phyloP scores from a whole-genome alignment of 2,888 invertebrate genomes.

The Limenitis camilla region DNA sequence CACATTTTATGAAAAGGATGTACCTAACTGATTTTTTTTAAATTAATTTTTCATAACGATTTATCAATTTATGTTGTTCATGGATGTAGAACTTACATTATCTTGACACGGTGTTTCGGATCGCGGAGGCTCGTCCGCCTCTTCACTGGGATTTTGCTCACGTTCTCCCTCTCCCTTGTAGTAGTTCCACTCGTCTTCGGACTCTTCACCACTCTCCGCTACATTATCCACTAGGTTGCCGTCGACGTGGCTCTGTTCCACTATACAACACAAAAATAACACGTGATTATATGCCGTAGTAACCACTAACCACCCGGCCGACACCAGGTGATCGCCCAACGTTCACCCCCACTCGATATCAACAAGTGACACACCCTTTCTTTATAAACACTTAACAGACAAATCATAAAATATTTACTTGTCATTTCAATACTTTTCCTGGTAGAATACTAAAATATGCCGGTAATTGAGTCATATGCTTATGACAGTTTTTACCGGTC shows the following conservation, averaged over 20 bases:
- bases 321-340: slow-evolving; percentile 25
- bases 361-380: slow-evolving; percentile 70
- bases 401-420: neutral
- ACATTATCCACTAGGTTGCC: slow-evolving; percentile 79
- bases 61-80: neutral
- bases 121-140: slow-evolving; percentile 70
- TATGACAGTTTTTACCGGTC: slow-evolving; percentile 62
- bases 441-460: neutral
- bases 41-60: neutral
- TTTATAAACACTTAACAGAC: slow-evolving; percentile 18
- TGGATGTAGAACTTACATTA: slow-evolving; percentile 45
- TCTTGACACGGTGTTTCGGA: slow-evolving; percentile 68
- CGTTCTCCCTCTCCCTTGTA: slow-evolving; percentile 79
- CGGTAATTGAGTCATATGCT: slow-evolving; percentile 31
- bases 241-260: slow-evolving; percentile 67
- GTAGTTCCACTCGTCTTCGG: slow-evolving; percentile 93
- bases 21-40: too few relatives aligned
- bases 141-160: slow-evolving; percentile 74
- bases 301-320: slow-evolving; percentile 40
- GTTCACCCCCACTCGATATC: slow-evolving; percentile 31
- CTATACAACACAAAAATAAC: slow-evolving; percentile 49
- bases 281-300: slow-evolving; percentile 21
- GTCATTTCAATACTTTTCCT: neutral
- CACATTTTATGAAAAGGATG: too few relatives aligned
- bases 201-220: slow-evolving; percentile 84